Conservation (phyloP, 1,140 invertebrate genomes). For the Holotrichia oblita region DNA sequence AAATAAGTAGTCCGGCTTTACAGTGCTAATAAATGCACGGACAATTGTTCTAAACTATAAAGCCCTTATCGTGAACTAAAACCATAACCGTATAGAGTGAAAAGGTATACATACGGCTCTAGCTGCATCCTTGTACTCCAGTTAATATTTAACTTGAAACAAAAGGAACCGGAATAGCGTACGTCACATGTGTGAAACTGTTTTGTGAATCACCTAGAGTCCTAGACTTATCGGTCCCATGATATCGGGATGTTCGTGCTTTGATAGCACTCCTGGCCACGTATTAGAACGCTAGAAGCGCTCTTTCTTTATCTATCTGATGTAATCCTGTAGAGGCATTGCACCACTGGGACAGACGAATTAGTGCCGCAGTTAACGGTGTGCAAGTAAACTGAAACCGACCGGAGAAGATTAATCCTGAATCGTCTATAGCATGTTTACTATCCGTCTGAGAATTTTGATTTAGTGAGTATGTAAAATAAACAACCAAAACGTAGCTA, state of each 20-base stretch:
- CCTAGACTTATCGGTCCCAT: conserved; percentile 10
- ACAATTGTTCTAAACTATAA: background rate
- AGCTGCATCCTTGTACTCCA: background rate
- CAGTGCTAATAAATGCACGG: background rate
- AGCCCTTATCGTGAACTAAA: conserved; percentile 11
- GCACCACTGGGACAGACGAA: background rate
- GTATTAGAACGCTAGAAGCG: background rate
- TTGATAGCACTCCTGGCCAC: background rate
- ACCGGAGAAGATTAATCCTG: background rate
- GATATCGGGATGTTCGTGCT: background rate
- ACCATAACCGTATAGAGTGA: background rate
- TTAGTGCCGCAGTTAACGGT: background rate
- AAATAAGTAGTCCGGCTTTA: background rate
- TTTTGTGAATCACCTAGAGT: conserved; percentile 20
- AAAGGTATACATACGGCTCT: background rate
- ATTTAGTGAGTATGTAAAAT: too few relatives aligned
- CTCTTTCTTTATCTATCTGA: background rate
- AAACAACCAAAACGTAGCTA: too few relatives aligned
- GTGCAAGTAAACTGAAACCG: background rate
- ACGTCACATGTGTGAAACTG: conserved; percentile 9
- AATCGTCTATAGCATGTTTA: background rate
- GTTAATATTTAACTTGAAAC: conserved; percentile 16
- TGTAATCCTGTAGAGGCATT: conserved; percentile 3
- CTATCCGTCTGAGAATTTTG: background rate
- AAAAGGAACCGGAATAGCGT: background rate